Conservation (phyloP, 2,113 vertebrate genomes). For the Nerophis ophidion region DNA sequence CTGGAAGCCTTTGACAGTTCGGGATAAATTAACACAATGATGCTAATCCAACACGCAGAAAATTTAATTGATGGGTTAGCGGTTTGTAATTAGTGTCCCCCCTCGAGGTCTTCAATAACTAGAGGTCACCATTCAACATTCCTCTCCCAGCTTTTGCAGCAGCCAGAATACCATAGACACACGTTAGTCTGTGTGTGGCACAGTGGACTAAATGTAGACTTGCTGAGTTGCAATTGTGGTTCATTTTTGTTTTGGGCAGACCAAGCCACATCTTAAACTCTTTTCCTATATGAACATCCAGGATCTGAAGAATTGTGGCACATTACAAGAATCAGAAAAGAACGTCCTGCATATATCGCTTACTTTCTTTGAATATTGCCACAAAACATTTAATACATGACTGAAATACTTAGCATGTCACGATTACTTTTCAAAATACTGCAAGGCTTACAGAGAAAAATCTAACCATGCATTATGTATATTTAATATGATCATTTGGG, state of each 20-base stretch:
- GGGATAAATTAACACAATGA: conserved; percentile 36
- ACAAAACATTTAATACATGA: conserved; percentile 17
- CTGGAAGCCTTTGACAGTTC: conserved; percentile 30
- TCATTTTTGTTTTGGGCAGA: conserved; percentile 28
- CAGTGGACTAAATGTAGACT: conserved; percentile 41
- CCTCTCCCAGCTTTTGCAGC: conserved; percentile 28
- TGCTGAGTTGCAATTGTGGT: conserved; percentile 38
- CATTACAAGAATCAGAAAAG: conserved; percentile 34
- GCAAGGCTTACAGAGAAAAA: conserved; percentile 7
- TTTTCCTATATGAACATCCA: conserved; percentile 18
- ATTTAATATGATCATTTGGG: conserved; percentile 13
- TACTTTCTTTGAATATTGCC: conserved; percentile 4
- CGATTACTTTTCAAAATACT: conserved; percentile 5
- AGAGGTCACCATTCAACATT: conserved; percentile 38
- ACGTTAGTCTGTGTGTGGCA: conserved; percentile 51
- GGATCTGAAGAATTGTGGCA: conserved; percentile 32
- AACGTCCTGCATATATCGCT: not conserved
- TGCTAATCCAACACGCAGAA: conserved; percentile 43
- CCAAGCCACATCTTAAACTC: conserved; percentile 15
- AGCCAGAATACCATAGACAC: conserved; percentile 38
- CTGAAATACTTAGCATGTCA: conserved; percentile 56
- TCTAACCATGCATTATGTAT: not conserved
- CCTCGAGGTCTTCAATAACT: conserved; percentile 45
- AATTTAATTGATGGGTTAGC: conserved; percentile 40
- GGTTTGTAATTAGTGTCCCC: conserved; percentile 57